Percentiles rank a stretch among this genome's conserved stretches.
Conservation (phyloP, 2,888 invertebrate species). For the Acrocera orbiculus region DNA sequence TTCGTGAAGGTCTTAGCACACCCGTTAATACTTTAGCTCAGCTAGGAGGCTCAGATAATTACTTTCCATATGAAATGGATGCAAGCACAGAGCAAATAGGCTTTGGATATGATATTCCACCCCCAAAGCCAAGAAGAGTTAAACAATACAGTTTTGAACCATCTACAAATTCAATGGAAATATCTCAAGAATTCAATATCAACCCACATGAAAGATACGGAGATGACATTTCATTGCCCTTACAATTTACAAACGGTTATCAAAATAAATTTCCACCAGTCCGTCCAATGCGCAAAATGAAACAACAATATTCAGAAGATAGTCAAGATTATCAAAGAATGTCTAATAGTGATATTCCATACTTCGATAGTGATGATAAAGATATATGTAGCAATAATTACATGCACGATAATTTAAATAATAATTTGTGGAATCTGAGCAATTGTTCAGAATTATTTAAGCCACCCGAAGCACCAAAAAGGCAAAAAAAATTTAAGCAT, state of each 20-base stretch:
- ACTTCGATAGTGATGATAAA: slow-evolving; percentile 32
- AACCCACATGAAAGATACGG: slow-evolving; percentile 23
- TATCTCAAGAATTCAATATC: slow-evolving; percentile 22
- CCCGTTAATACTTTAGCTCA: slow-evolving; percentile 44
- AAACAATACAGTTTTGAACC: slow-evolving; percentile 21
- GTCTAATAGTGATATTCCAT: slow-evolving; percentile 24
- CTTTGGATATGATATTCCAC: slow-evolving; percentile 26
- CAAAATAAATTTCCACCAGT: slow-evolving; percentile 28
- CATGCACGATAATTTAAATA: no score
- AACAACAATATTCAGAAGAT: slow-evolving; percentile 25
- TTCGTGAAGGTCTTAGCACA: slow-evolving; percentile 58
- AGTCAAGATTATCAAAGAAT: slow-evolving; percentile 29
- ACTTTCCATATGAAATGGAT: slow-evolving; percentile 12
- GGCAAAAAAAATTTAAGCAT: slow-evolving; percentile 22
- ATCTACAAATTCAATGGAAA: slow-evolving; percentile 19
- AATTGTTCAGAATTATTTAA: no score
- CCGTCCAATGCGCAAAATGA: slow-evolving; percentile 35
- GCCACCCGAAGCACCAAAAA: slow-evolving; percentile 28
- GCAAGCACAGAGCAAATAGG: slow-evolving; percentile 16
- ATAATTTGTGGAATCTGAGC: no score
- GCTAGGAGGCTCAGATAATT: slow-evolving; percentile 32
- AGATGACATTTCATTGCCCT: slow-evolving; percentile 26
- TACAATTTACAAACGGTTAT: slow-evolving; percentile 27
- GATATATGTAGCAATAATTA: no score
- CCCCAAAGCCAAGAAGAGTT: slow-evolving; percentile 24